Percentiles rank a stretch among this genome's conserved stretches.
These are phyloP conservation scores for Trichogramma pretiosum DNA, from an alignment of 1,140 invertebrate species.

Conservation along the genomic window DNA sequence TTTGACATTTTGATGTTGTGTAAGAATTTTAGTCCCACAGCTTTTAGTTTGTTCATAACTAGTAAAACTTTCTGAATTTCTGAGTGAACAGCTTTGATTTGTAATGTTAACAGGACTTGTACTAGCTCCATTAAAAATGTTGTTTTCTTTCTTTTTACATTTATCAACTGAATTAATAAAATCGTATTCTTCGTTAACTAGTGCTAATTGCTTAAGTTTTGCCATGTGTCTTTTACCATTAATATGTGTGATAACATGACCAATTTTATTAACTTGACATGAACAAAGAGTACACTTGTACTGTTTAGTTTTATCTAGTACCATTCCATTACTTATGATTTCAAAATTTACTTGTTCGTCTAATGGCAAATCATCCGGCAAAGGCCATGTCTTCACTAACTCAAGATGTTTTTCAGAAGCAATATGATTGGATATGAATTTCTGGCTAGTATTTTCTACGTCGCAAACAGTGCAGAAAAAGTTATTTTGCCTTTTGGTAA, in stretches of 20 bases:
- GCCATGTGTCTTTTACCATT: slow-evolving; percentile 10
- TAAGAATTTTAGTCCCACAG: neutral
- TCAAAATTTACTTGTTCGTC: slow-evolving; percentile 4
- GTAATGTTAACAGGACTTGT: no score
- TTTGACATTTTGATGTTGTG: neutral
- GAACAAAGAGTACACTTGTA: slow-evolving; percentile 8
- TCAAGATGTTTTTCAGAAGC: neutral
- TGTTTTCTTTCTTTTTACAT: neutral
- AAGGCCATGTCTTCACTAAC: neutral
- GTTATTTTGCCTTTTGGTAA: neutral
- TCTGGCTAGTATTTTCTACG: neutral
- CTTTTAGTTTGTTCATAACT: neutral
- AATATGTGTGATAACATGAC: slow-evolving; percentile 9
- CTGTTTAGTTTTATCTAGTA: slow-evolving; percentile 1
- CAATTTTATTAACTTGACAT: slow-evolving; percentile 6
- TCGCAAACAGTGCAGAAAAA: slow-evolving; percentile 6
- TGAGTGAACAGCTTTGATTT: no score
- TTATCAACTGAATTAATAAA: neutral
- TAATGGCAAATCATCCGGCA: neutral
- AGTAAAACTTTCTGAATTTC: neutral
- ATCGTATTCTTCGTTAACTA: neutral
- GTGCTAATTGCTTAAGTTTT: neutral
- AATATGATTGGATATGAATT: neutral
- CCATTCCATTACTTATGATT: slow-evolving; percentile 10
- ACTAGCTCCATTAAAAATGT: no score